Conservation (phyloP, 2,113 vertebrate genomes). For the Alligator sinensis region DNA sequence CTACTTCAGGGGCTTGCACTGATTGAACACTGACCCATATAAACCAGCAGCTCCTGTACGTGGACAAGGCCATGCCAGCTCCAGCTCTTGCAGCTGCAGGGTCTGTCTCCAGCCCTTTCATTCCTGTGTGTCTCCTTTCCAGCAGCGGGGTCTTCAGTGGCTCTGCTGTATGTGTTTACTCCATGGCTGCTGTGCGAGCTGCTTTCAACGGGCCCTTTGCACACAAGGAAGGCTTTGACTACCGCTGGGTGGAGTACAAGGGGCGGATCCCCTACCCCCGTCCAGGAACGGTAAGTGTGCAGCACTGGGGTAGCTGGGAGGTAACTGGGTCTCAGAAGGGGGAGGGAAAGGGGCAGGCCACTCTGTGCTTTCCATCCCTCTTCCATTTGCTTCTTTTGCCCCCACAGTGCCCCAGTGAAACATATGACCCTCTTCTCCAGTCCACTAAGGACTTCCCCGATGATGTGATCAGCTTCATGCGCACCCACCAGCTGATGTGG, state of each 20-base stretch:
- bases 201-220: slow-evolving; percentile 89
- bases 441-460: slow-evolving; percentile 89
- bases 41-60: not conserved
- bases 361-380: rapidly evolving
- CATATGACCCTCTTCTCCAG: slow-evolving; percentile 84
- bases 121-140: not conserved
- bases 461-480: slow-evolving; percentile 89
- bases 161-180: slow-evolving; percentile 85
- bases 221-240: slow-evolving; percentile 86
- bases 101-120: not conserved
- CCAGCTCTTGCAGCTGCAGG: no score
- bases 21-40: not conserved
- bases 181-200: slow-evolving; percentile 85
- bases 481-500: slow-evolving; percentile 91
- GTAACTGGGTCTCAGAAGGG: rapidly evolving
- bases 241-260: slow-evolving; percentile 88
- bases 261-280: slow-evolving; percentile 87
- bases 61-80: not conserved
- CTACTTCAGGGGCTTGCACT: not conserved
- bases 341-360: rapidly evolving
- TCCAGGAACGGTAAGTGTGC: slow-evolving; percentile 83
- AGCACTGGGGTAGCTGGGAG: not conserved
- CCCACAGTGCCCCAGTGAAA: slow-evolving; percentile 88
- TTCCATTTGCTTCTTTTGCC: not conserved
- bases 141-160: slow-evolving; percentile 83